phyloP scores from a whole-genome alignment of 2,888 invertebrate species.

The Apodemia mormo region DNA sequence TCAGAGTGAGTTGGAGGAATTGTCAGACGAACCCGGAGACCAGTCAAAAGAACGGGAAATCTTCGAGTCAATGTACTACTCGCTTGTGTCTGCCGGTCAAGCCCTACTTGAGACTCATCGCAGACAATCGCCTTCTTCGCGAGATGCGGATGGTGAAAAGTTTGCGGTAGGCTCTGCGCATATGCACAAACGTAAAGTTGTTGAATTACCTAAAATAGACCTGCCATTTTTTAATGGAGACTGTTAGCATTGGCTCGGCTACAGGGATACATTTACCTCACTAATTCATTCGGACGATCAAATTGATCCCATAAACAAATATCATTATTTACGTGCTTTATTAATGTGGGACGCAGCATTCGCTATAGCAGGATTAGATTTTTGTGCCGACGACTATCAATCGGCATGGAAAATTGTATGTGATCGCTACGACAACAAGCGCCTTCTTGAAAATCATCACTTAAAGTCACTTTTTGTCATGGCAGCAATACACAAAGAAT shows the following conservation, averaged over 20 bases:
- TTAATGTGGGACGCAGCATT: constrained; percentile 23
- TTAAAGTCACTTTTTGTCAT: constrained; percentile 37
- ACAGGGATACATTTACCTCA: constrained; percentile 7
- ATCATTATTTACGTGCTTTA: constrained; percentile 24
- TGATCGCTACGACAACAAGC: constrained; percentile 33
- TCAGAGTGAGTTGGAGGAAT: constrained; percentile 11
- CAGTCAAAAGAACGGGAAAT: not conserved
- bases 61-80: constrained; percentile 16
- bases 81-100: constrained; percentile 14
- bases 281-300: not conserved
- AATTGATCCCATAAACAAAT: constrained; percentile 18
- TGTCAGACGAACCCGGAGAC: not conserved
- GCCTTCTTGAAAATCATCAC: constrained; percentile 37
- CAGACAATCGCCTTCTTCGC: not conserved
- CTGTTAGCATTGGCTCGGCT: constrained; percentile 14
- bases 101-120: not conserved
- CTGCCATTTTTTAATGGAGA: too few relatives aligned
- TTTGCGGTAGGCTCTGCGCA: too few relatives aligned
- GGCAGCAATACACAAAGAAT: constrained; percentile 33
- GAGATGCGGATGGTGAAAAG: too few relatives aligned
- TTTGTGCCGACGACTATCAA: constrained; percentile 33
- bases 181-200: constrained; percentile 8
- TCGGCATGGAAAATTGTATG: constrained; percentile 20
- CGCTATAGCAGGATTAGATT: constrained; percentile 32
- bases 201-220: too few relatives aligned